Evolutionary conservation across 2,888 invertebrate genomes (phyloP).

Genomic region (Epirrhoe alternata): DNA sequence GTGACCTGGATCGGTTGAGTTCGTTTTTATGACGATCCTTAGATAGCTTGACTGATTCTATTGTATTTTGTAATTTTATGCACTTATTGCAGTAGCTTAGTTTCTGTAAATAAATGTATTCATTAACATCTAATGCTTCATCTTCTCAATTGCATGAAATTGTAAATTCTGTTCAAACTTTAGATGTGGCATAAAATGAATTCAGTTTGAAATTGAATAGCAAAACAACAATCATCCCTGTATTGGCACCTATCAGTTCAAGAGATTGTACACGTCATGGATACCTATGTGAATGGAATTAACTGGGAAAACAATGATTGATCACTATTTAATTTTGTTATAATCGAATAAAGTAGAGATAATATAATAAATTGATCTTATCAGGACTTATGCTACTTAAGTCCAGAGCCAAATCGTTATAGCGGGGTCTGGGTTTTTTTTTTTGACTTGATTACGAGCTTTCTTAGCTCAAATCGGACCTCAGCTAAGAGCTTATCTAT

Average conservation of each 20-base stretch:
- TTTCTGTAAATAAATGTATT: too few relatives aligned
- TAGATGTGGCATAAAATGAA: background rate
- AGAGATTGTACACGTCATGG: constrained; percentile 3
- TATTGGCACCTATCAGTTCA: constrained; percentile 1
- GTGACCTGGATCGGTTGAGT: too few relatives aligned
- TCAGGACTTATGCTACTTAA: constrained; percentile 53
- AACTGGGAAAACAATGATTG: background rate
- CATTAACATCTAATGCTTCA: too few relatives aligned
- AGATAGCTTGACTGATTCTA: too few relatives aligned
- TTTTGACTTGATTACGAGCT: too few relatives aligned
- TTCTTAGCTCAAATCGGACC: too few relatives aligned
- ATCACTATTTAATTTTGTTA: constrained; percentile 11
- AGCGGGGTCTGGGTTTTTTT: too few relatives aligned
- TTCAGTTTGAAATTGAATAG: constrained; percentile 1
- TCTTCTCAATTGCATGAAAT: background rate
- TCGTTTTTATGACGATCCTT: too few relatives aligned
- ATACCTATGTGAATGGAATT: constrained; percentile 1
- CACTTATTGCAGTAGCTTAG: too few relatives aligned
- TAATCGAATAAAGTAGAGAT: constrained; percentile 44
- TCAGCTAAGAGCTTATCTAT: too few relatives aligned
- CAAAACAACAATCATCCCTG: background rate
- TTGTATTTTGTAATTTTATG: too few relatives aligned
- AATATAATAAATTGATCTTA: constrained; percentile 44
- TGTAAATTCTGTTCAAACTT: background rate
- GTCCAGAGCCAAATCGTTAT: background rate